Evolutionary conservation across 2,888 invertebrate species (phyloP).

Genomic region (Amblyteles armatorius): DNA sequence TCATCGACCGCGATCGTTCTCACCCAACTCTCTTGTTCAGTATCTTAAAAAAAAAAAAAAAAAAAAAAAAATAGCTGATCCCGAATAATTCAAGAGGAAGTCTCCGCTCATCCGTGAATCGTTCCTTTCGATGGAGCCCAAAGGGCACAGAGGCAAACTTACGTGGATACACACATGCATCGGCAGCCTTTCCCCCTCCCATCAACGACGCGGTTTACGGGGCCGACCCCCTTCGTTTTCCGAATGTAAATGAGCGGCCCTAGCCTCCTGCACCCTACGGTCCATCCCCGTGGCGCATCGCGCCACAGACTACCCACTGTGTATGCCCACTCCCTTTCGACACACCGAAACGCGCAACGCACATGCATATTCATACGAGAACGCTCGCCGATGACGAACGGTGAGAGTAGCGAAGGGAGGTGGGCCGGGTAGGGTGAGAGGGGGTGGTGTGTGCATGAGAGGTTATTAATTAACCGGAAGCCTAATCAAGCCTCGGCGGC

Average conservation of each 20-base stretch:
- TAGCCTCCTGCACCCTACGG: slow-evolving; percentile 73
- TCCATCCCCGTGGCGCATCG: slow-evolving; percentile 75
- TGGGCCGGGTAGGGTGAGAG: not conserved
- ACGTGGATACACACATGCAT: slow-evolving; percentile 15
- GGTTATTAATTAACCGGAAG: slow-evolving; percentile 87
- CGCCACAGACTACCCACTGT: slow-evolving; percentile 52
- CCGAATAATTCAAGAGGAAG: slow-evolving; percentile 3
- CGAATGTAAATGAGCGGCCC: slow-evolving; percentile 83
- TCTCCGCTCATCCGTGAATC: slow-evolving; percentile 2
- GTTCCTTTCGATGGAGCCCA: not conserved
- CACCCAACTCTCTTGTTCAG: not conserved
- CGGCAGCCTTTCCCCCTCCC: slow-evolving; percentile 7
- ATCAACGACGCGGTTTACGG: not conserved
- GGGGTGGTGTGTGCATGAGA: slow-evolving; percentile 82
- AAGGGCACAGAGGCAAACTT: slow-evolving; percentile 42
- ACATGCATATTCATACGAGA: slow-evolving; percentile 83
- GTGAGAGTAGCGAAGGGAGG: slow-evolving; percentile 51
- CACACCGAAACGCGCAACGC: slow-evolving; percentile 81
- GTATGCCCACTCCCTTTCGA: slow-evolving; percentile 72
- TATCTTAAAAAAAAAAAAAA: not conserved
- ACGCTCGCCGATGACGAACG: slow-evolving; percentile 60
- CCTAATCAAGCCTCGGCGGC: slow-evolving; percentile 85
- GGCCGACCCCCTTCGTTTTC: slow-evolving; percentile 81
- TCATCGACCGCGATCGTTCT: not conserved
- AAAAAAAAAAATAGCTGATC: not conserved